Evolutionary conservation across 2,113 vertebrate genomes (phyloP), one percentile per base, ranked within the genome.

Genomic region (Myocastor coypus): DNA sequence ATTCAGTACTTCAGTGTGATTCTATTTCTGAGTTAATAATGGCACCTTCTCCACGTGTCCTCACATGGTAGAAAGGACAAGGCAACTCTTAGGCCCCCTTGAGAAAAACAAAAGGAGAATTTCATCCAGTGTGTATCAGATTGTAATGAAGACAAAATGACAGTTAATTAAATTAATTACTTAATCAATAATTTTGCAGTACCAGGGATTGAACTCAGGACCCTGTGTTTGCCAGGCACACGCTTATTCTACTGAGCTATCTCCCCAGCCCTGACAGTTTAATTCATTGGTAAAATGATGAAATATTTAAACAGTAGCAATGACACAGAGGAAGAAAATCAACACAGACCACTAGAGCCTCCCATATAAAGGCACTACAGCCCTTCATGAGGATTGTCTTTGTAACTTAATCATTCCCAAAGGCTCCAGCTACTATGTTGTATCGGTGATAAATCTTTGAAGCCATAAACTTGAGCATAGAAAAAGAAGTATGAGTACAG

Each of bases 71-170:
- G 16, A 42, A 63, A 28, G 28, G 42, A 22, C 37, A 73, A 22
- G n/a, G 52, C 9, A 64, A 28, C 20, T 88, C 57, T 59, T 46
- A 12, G 24, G 32, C 46, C 7, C 40, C 28, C n/a, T 52, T 12
- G 19, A 57, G 55, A 57, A 57, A 57, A 57, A 57, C 16, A 57
- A 34, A 42, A 82, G 84, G 34, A 64, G 81, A 92, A 90, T 64
- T 28, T 12, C 40, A 50, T 10, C 34, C n/a, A 68, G 5, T n/a
- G 11, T 34, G 5, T 59, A 30, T 61, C 55, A 59, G 20, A 87
- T 84, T 22, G 57, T 77, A 83, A 84, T 89, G 86, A 50, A 88
- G 52, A 89, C 52, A 82, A 90, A 85, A 92, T 95, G 73, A n/a
- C n/a, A n/a, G n/a, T n/a, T n/a, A n/a, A n/a, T n/a, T n/a, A n/a